phyloP scores from a whole-genome alignment of 2,113 vertebrate species.

The Scortum barcoo region DNA sequence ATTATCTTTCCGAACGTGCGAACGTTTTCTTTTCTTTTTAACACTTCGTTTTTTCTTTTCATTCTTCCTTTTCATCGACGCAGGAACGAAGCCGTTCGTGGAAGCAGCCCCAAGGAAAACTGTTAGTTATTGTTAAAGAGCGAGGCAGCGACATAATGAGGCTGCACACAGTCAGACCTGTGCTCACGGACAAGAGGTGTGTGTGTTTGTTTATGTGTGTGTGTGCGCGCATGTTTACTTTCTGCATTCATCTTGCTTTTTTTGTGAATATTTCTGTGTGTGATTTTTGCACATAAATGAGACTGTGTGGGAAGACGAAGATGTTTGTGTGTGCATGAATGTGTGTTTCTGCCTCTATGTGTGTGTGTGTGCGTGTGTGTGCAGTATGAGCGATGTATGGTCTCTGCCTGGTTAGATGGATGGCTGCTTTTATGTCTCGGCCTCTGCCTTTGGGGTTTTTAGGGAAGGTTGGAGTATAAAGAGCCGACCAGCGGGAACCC shows the following conservation, averaged over 20 bases:
- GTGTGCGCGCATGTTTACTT: background rate
- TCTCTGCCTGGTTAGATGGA: slow-evolving; percentile 18
- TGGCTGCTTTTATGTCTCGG: slow-evolving; percentile 46
- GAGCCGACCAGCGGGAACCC: slow-evolving; percentile 32
- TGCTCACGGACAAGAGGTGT: background rate
- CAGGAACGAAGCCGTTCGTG: slow-evolving; percentile 28
- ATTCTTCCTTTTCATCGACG: slow-evolving; percentile 2
- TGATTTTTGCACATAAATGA: background rate
- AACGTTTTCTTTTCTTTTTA: background rate
- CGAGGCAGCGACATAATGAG: slow-evolving; percentile 19
- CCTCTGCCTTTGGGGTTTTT: slow-evolving; percentile 22
- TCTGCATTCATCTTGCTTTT: background rate
- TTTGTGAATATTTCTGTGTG: background rate
- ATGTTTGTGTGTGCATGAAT: background rate
- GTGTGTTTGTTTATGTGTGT: background rate
- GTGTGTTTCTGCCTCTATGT: background rate
- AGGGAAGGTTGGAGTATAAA: slow-evolving; percentile 35
- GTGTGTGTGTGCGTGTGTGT: background rate
- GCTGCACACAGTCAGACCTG: background rate
- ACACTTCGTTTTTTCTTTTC: slow-evolving; percentile 9
- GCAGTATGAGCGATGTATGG: slow-evolving; percentile 20
- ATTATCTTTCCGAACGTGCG: background rate
- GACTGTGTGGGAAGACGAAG: too few relatives aligned
- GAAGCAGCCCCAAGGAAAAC: slow-evolving; percentile 44
- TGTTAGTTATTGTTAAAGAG: slow-evolving; percentile 31